These are phyloP conservation scores for Botia kubotai DNA, from an alignment of 2,797 vertebrate species.

Conservation along the genomic window DNA sequence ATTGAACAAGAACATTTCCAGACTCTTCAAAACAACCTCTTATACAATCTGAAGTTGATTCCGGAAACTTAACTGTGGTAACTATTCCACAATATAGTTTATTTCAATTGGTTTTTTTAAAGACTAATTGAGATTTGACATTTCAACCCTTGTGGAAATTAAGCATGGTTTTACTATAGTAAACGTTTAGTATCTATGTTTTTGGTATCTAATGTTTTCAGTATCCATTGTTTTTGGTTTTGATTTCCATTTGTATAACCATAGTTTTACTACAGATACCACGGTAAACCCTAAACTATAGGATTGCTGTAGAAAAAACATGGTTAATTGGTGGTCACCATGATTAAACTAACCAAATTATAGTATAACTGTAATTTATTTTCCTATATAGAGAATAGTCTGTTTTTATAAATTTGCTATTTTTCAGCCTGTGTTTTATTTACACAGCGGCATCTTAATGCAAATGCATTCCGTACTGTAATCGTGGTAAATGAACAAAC, in stretches of 20 bases:
- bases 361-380: neutral
- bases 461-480: neutral
- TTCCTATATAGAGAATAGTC: no score
- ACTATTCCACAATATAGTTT: conserved; percentile 4
- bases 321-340: no score
- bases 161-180: no score
- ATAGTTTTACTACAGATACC: no score
- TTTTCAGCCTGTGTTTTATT: conserved; percentile 1
- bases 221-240: no score
- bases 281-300: no score
- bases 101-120: neutral
- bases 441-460: neutral
- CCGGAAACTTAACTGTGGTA: neutral
- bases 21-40: neutral
- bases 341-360: neutral
- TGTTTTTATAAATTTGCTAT: no score
- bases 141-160: neutral
- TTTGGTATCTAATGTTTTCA: no score
- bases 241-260: no score
- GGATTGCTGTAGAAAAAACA: no score
- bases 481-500: conserved; percentile 1
- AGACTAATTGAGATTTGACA: conserved; percentile 38
- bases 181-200: no score
- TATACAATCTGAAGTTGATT: neutral
- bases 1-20: neutral